These are phyloP conservation scores for Pristionchus exspectatus DNA, from an alignment of 2,888 invertebrate genomes.

Conservation along the genomic window DNA sequence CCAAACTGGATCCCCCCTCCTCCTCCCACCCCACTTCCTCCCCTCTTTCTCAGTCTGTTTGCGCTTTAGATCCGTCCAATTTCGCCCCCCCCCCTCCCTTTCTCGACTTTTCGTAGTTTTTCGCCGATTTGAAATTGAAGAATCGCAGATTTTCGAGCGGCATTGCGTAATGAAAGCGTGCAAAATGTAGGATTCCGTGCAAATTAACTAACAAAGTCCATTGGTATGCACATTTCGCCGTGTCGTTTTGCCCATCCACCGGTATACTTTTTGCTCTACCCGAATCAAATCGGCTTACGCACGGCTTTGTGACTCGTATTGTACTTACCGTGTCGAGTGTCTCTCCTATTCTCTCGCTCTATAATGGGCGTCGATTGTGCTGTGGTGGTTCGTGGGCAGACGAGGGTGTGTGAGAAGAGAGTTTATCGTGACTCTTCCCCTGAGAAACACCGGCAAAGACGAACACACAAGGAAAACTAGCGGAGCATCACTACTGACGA, in stretches of 20 bases:
- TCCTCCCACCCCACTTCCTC: constrained; percentile 7
- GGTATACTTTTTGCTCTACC: neutral
- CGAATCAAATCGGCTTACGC: neutral
- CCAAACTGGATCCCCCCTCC: neutral
- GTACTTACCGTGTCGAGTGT: neutral
- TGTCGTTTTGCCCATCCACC: neutral
- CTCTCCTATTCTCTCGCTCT: neutral
- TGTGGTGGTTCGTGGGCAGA: no score
- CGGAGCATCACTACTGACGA: no score
- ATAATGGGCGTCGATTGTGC: no score
- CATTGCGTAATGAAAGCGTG: neutral
- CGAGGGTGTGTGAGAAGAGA: no score
- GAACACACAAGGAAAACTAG: no score
- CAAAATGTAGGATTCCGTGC: neutral
- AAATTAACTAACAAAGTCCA: neutral
- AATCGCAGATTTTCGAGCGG: neutral
- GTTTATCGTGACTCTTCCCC: no score
- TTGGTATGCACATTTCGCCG: neutral
- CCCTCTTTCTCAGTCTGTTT: neutral
- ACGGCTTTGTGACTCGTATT: neutral
- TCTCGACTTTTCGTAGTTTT: neutral
- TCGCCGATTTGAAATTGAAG: neutral
- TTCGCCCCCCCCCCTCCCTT: neutral
- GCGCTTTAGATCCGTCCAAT: constrained; percentile 20
- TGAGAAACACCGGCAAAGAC: no score